Evolutionary conservation across 2,797 vertebrate species (phyloP).

Genomic region (Trematocara caparti): DNA sequence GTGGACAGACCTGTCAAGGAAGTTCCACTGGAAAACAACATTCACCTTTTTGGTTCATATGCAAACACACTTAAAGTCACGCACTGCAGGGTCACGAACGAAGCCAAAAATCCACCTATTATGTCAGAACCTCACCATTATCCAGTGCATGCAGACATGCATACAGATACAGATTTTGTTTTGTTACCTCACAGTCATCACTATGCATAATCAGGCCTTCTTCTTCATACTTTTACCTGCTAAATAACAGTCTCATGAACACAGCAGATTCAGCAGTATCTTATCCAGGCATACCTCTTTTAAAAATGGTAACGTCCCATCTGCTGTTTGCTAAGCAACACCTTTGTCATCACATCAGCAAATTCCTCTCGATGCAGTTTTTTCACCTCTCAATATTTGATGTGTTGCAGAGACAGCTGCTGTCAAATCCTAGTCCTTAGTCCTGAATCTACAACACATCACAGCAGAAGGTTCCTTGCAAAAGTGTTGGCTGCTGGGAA

Average conservation of each 20-base stretch:
- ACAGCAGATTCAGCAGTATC: neutral
- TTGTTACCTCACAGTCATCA: rapidly evolving
- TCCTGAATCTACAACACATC: neutral
- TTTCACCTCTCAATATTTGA: conserved; percentile 39
- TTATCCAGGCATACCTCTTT: neutral
- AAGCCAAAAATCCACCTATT: neutral
- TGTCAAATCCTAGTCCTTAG: conserved; percentile 23
- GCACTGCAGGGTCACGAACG: neutral
- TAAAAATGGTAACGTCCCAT: neutral
- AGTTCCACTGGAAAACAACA: conserved; percentile 12
- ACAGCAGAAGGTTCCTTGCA: conserved; percentile 11
- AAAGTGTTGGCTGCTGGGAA: neutral
- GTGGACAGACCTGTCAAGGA: conserved; percentile 37
- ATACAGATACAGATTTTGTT: neutral
- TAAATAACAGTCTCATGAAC: neutral
- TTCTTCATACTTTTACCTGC: conserved; percentile 7
- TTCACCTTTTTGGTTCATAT: conserved; percentile 16
- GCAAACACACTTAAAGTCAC: neutral
- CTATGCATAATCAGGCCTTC: neutral
- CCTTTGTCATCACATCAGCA: conserved; percentile 34
- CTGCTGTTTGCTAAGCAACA: conserved; percentile 34
- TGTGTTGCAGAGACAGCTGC: conserved; percentile 32
- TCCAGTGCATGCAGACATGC: neutral
- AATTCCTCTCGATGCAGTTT: conserved; percentile 20
- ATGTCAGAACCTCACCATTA: neutral